phyloP scores from a whole-genome alignment of 2,888 invertebrate species.

The Leucoma salicis region DNA sequence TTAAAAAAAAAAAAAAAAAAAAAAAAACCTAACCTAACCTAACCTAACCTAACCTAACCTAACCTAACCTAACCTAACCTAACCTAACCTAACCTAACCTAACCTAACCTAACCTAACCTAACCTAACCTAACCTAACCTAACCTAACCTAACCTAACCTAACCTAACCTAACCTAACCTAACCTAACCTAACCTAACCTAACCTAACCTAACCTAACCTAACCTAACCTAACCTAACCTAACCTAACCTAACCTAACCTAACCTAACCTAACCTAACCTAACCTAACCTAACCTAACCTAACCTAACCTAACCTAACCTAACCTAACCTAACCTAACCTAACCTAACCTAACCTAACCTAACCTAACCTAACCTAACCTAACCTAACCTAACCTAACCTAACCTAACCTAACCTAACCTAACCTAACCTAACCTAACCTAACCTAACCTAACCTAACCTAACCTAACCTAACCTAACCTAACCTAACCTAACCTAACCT shows the following conservation, averaged over 20 bases:
- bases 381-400: slow-evolving; percentile 18
- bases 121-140: slow-evolving; percentile 18
- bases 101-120: slow-evolving; percentile 19
- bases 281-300: slow-evolving; percentile 21
- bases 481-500: slow-evolving; percentile 18
- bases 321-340: slow-evolving; percentile 17
- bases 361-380: slow-evolving; percentile 18
- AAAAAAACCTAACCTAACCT: slow-evolving; percentile 11
- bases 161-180: slow-evolving; percentile 20
- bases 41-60: slow-evolving; percentile 20
- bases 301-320: slow-evolving; percentile 19
- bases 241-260: slow-evolving; percentile 23
- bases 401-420: slow-evolving; percentile 17
- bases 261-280: slow-evolving; percentile 22
- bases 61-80: slow-evolving; percentile 18
- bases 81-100: slow-evolving; percentile 17
- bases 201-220: slow-evolving; percentile 24
- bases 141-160: slow-evolving; percentile 10
- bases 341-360: slow-evolving; percentile 16
- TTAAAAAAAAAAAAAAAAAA: no score
- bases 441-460: slow-evolving; percentile 15
- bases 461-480: slow-evolving; percentile 18
- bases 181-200: slow-evolving; percentile 22
- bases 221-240: slow-evolving; percentile 25
- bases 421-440: slow-evolving; percentile 16